These are phyloP conservation scores for Brachirus orientalis DNA, from an alignment of 2,113 vertebrate genomes.

Conservation along the genomic window DNA sequence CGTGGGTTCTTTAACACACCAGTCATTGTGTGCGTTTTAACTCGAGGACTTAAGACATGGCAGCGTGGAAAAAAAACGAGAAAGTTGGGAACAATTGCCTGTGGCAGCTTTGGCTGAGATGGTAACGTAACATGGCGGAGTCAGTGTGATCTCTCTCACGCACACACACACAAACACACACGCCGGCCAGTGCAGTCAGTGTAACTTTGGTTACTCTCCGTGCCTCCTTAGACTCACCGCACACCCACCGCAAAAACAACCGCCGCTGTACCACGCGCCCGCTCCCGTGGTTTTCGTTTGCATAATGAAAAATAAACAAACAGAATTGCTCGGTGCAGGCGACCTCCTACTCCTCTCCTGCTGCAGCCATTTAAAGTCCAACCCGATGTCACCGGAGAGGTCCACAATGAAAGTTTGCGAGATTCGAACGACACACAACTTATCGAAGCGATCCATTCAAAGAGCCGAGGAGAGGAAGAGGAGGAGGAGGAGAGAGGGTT, in stretches of 20 bases:
- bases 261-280: background rate
- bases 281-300: too few relatives aligned
- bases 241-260: background rate
- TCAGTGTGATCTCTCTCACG: background rate
- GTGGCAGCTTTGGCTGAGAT: slow-evolving; percentile 33
- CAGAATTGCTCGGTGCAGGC: background rate
- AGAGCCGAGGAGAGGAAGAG: background rate
- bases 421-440: slow-evolving; percentile 39
- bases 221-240: too few relatives aligned
- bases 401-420: slow-evolving; percentile 44
- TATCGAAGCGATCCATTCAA: slow-evolving; percentile 12
- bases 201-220: slow-evolving; percentile 7
- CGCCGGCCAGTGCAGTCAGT: slow-evolving; percentile 23
- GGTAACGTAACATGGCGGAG: slow-evolving; percentile 72
- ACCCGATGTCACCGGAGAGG: background rate
- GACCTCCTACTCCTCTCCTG: slow-evolving; percentile 12
- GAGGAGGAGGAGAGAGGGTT: background rate
- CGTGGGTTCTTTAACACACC: background rate
- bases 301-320: background rate
- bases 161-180: too few relatives aligned
- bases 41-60: background rate
- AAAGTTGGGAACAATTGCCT: slow-evolving; percentile 55
- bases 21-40: background rate
- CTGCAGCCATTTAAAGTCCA: slow-evolving; percentile 20
- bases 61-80: background rate